Base-by-base conservation (phyloP, 2,888 invertebrate genomes). In the Diplazon laetatorius region DNA sequence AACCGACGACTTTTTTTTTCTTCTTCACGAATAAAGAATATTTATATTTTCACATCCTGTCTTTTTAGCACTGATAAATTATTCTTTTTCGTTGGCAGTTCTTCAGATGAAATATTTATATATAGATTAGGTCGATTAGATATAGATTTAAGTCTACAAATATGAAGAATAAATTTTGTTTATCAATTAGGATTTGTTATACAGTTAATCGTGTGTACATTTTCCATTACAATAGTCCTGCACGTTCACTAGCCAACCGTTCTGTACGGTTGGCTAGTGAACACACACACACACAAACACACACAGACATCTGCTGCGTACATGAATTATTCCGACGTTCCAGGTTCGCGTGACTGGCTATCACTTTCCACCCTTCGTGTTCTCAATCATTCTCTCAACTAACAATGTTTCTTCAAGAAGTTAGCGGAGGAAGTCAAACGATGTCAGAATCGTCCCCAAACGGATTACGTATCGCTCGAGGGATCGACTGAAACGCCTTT, bases 291-390 rank as follows among this genome's bases (percentile, higher is more conserved):
- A n/a, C n/a, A n/a, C n/a, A n/a, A n/a, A n/a, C n/a, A n/a, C n/a
- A n/a, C n/a, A n/a, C n/a, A 39, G n/a, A 2, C 16, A 0, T 14
- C 4, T n/a, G 4, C 4, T 30, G 14, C 30, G 8, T n/a, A 48
- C 30, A 65, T 37, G 30, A 25, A 60, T 59, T 25, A 16, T 8
- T 62, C 42, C 44, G 20, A 44, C 39, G 39, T 68, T 37, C 55
- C 25, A 60, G 74, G 78, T 55, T 80, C 68, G 80, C 80, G 80
- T 80, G 80, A 80, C 80, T 65, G 59, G 62, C 66, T 72, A 75
- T 80, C 76, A 66, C 78, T 72, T 80, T 80, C 71, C 75, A 72
- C 71, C 80, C 76, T 75, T 66, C 73, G 68, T 71, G 71, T 76
- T 71, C 71, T 78, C 79, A 72, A 79, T 78, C 78, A 78, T 76